Base-by-base conservation (phyloP, 2,888 invertebrate species). In the Lasioglossum malachurum region DNA sequence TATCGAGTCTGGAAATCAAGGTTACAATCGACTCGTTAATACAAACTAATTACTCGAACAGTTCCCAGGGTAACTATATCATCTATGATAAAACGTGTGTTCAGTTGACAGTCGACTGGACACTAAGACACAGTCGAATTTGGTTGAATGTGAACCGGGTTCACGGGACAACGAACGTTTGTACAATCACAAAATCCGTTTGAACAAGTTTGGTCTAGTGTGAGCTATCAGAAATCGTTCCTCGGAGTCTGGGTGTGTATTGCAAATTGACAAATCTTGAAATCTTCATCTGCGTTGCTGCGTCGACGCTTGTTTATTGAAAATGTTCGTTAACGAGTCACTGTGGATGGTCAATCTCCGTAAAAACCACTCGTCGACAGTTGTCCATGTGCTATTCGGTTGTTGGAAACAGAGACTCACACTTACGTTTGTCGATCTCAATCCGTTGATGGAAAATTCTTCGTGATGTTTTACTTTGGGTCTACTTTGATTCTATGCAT, bases 161-260 rank as follows among this genome's bases (percentile, higher is more conserved):
- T 78, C 16, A n/a, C 16, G 44, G 64, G n/a, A n/a, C 78, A 49
- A 53, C 10, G n/a, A 83, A 31, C 49, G 8, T 84, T 12, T n/a
- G 31, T 49, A 46, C 35, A 75, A 78, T 79, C 49, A 57, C 83
- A 44, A 31, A 64, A 35, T 79, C 57, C 41, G 67, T 35, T 72
- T 49, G 44, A 72, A 83, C 74, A 41, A 38, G 71, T 71, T 41
- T 69, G 71, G 53, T 67, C 41, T 74, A 67, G 64, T n/a, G 38
- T 8, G 46, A 75, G 38, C 72, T 79, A 60, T 79, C 72, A 46
- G 41, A 85, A 84, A 77, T 84, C 74, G 84, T 77, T 84, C 23
- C 69, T 38, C 74, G 12, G 12, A 3, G 35, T 82, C n/a, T 71
- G 69, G 12, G 60, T 60, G 60, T 31, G 27, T 64, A 64, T 35